These are phyloP conservation scores for Nothocercus nigrocapillus DNA, from an alignment of 2,113 vertebrate genomes.

Conservation along the genomic window DNA sequence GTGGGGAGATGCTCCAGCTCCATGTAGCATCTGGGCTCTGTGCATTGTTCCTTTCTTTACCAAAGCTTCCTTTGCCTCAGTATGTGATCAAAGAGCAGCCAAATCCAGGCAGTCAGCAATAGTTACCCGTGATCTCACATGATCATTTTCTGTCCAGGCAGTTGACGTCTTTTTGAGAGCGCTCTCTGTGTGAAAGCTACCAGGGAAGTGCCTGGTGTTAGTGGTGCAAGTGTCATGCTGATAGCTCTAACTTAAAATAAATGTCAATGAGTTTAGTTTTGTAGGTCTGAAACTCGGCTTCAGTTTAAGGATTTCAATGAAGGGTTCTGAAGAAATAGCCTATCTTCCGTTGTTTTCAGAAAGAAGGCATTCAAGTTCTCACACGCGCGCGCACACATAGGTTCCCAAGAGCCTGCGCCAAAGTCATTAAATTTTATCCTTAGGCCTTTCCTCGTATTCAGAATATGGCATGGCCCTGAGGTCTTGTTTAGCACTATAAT, in stretches of 20 bases:
- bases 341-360: not conserved
- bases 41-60: accelerated
- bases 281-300: not conserved
- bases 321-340: not conserved
- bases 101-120: not conserved
- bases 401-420: not conserved
- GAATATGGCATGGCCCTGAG: not conserved
- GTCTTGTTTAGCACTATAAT: not conserved
- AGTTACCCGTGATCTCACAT: not conserved
- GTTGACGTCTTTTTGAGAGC: not conserved
- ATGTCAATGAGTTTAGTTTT: not conserved
- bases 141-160: not conserved
- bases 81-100: too few species aligned
- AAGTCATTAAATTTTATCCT: not conserved
- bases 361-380: not conserved
- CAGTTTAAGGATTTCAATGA: not conserved
- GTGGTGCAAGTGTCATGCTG: not conserved
- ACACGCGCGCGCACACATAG: too few species aligned
- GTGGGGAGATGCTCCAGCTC: not conserved
- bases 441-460: not conserved
- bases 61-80: not conserved
- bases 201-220: not conserved
- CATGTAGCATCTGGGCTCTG: accelerated
- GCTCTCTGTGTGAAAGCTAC: not conserved
- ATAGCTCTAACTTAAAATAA: not conserved